phyloP scores from a whole-genome alignment of 2,113 vertebrate genomes.

The Propithecus coquereli region DNA sequence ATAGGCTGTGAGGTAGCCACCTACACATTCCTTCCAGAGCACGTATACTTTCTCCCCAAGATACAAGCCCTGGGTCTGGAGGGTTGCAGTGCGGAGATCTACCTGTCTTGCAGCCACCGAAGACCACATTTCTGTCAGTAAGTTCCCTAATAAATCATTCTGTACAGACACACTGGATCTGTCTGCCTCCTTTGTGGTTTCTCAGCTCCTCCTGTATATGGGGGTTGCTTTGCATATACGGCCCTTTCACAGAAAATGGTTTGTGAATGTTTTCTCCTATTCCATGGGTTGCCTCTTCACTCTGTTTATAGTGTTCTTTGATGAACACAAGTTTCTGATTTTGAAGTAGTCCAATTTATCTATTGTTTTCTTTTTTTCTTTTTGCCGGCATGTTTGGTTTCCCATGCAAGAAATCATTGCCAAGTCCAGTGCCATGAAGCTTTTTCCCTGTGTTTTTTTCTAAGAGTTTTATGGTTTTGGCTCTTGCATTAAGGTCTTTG shows the following conservation, averaged over 20 bases:
- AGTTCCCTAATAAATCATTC: background rate
- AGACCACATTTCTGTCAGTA: background rate
- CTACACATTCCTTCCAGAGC: background rate
- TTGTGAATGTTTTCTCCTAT: no score
- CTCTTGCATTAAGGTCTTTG: no score
- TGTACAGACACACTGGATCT: background rate
- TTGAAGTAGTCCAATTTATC: no score
- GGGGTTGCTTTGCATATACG: background rate
- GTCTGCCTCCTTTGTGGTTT: background rate
- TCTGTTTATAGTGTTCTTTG: no score
- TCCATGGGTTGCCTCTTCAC: no score
- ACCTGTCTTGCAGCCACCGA: background rate
- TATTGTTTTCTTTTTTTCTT: no score
- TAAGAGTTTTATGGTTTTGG: no score
- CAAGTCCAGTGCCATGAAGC: no score
- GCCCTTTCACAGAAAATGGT: background rate
- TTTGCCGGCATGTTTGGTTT: no score
- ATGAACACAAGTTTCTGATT: no score
- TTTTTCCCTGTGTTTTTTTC: no score
- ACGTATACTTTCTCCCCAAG: background rate
- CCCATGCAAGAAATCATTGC: no score
- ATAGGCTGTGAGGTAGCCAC: background rate
- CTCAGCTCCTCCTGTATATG: background rate
- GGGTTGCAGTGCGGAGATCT: background rate
- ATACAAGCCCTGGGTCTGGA: background rate